Conservation (phyloP, 2,113 vertebrate species). For the Psammodynastes pulverulentus region DNA sequence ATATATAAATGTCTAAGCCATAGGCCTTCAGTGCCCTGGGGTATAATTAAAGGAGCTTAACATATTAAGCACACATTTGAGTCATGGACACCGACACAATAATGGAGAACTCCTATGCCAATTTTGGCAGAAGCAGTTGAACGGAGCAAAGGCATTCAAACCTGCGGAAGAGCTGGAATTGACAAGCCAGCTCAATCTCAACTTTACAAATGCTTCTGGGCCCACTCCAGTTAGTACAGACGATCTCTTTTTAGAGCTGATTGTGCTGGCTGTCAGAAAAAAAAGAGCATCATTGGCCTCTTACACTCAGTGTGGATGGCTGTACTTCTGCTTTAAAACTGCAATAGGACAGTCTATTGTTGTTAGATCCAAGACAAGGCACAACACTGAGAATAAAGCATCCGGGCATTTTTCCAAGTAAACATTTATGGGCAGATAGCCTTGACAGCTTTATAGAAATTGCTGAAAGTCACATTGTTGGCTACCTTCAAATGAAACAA, state of each 20-base stretch:
- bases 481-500: background rate
- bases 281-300: slow-evolving; percentile 39
- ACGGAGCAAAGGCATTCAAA: slow-evolving; percentile 5
- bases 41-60: slow-evolving; percentile 45
- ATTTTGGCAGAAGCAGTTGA: slow-evolving; percentile 14
- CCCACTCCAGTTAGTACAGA: background rate
- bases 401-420: slow-evolving; percentile 58
- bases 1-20: slow-evolving; percentile 26
- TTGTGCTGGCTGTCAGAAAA: background rate
- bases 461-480: slow-evolving; percentile 50
- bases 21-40: slow-evolving; percentile 2
- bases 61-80: slow-evolving; percentile 12
- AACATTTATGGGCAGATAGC: slow-evolving; percentile 54
- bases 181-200: slow-evolving; percentile 6
- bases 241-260: background rate
- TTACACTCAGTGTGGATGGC: slow-evolving; percentile 22
- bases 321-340: slow-evolving; percentile 21
- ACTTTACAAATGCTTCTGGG: background rate
- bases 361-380: slow-evolving; percentile 47
- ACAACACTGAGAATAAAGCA: slow-evolving; percentile 47
- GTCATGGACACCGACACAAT: slow-evolving; percentile 10
- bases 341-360: slow-evolving; percentile 27
- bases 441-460: slow-evolving; percentile 59
- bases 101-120: background rate
- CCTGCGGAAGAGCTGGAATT: background rate